Percentiles rank a stretch among this genome's conserved stretches.
phyloP scores from a whole-genome alignment of 2,113 vertebrate genomes.

The Emydura subglobosa region DNA sequence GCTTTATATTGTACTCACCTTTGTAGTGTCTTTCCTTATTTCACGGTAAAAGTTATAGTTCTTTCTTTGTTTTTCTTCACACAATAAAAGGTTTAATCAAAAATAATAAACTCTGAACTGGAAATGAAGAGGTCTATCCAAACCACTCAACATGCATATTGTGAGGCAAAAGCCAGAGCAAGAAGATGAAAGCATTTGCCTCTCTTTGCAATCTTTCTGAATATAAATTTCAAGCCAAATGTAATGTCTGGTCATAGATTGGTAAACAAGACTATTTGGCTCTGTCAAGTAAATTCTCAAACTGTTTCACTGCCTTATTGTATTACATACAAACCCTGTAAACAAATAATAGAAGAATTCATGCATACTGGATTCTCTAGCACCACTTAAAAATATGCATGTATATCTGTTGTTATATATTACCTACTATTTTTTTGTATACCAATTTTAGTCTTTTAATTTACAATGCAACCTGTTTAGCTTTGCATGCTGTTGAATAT shows the following conservation, averaged over 20 bases:
- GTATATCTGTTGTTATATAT: slow-evolving; percentile 35
- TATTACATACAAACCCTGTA: background rate
- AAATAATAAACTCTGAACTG: background rate
- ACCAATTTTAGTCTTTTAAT: slow-evolving; percentile 44
- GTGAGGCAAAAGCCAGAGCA: background rate
- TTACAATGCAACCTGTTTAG: slow-evolving; percentile 43
- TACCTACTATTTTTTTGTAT: slow-evolving; percentile 43
- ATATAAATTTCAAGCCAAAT: background rate
- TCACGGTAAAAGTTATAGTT: background rate
- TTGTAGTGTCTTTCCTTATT: background rate
- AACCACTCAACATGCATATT: background rate
- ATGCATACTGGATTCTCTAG: background rate
- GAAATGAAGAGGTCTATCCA: background rate
- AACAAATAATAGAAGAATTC: background rate
- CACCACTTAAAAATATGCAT: background rate
- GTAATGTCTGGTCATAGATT: background rate
- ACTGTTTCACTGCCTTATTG: background rate
- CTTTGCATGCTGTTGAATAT: slow-evolving; percentile 41
- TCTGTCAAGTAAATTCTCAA: background rate
- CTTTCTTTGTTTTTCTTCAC: slow-evolving; percentile 11
- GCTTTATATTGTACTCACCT: background rate
- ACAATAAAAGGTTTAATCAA: background rate
- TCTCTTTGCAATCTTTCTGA: background rate
- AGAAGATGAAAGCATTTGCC: background rate
- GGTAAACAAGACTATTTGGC: slow-evolving; percentile 16